These are phyloP conservation scores for Crotalus horridus DNA, from an alignment of 2,113 vertebrate genomes.

Conservation along the genomic window DNA sequence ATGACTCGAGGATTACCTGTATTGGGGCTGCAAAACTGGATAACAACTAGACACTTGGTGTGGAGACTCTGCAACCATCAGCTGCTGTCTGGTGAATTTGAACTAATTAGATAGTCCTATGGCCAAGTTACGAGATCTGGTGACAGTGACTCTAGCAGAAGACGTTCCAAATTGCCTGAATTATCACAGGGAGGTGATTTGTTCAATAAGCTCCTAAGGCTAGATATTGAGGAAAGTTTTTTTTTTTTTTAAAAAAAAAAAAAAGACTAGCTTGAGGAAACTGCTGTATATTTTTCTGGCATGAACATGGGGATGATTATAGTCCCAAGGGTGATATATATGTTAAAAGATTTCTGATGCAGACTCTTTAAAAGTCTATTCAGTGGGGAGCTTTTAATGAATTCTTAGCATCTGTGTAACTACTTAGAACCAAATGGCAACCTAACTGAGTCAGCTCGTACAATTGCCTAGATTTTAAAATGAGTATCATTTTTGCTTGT, in stretches of 20 bases:
- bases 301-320: not conserved
- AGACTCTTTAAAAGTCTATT: not conserved
- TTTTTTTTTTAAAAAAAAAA: not conserved
- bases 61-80: not conserved
- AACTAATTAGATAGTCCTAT: not conserved
- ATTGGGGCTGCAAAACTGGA: not conserved
- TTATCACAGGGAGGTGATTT: not conserved
- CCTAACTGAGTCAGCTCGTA: not conserved
- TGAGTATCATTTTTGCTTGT: not conserved
- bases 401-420: not conserved
- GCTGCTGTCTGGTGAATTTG: not conserved
- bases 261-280: constrained; percentile 1
- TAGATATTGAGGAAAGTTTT: not conserved
- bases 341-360: constrained; percentile 4
- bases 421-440: not conserved
- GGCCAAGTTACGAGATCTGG: not conserved
- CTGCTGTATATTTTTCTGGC: not conserved
- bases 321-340: not conserved
- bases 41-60: not conserved
- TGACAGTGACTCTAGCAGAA: not conserved
- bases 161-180: not conserved
- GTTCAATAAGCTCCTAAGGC: not conserved
- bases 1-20: too few species aligned
- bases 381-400: constrained; percentile 22
- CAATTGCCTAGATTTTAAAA: not conserved